These are phyloP conservation scores for Carlito syrichta DNA, from an alignment of 2,113 vertebrate species.

Conservation along the genomic window DNA sequence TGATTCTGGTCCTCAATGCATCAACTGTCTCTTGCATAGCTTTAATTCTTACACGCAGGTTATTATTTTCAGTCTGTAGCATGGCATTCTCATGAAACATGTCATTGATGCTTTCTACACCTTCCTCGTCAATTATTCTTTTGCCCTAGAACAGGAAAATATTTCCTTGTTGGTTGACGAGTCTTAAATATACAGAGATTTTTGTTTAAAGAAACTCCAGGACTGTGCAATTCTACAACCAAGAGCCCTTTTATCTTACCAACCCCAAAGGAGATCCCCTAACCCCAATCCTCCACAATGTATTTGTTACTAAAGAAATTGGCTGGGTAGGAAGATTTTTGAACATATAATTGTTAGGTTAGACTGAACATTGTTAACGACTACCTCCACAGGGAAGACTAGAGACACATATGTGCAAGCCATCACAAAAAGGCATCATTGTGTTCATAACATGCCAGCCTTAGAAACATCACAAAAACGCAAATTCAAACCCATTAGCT, in stretches of 20 bases:
- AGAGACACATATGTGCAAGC: background rate
- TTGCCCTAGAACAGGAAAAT: slow-evolving; percentile 88
- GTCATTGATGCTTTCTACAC: slow-evolving; percentile 95
- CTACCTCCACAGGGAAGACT: background rate
- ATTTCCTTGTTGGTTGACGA: slow-evolving; percentile 13
- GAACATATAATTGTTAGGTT: background rate
- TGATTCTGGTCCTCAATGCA: slow-evolving; percentile 89
- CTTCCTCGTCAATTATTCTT: slow-evolving; percentile 95
- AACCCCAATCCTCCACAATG: background rate
- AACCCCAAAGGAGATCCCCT: background rate
- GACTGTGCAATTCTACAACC: background rate
- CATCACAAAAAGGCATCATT: background rate
- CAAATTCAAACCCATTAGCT: slow-evolving; percentile 59
- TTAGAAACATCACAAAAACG: background rate
- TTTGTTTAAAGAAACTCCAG: background rate
- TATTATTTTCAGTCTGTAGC: slow-evolving; percentile 97
- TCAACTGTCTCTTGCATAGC: slow-evolving; percentile 99
- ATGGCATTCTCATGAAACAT: slow-evolving; percentile 98
- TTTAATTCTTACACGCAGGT: slow-evolving; percentile 95
- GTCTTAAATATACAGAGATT: background rate
- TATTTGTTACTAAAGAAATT: background rate
- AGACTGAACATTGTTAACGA: background rate
- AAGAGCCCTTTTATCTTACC: background rate
- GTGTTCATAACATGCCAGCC: background rate
- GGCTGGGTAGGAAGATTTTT: background rate